These are phyloP conservation scores for Oreonectes daqikongensis DNA, from an alignment of 2,797 vertebrate genomes.

Conservation along the genomic window DNA sequence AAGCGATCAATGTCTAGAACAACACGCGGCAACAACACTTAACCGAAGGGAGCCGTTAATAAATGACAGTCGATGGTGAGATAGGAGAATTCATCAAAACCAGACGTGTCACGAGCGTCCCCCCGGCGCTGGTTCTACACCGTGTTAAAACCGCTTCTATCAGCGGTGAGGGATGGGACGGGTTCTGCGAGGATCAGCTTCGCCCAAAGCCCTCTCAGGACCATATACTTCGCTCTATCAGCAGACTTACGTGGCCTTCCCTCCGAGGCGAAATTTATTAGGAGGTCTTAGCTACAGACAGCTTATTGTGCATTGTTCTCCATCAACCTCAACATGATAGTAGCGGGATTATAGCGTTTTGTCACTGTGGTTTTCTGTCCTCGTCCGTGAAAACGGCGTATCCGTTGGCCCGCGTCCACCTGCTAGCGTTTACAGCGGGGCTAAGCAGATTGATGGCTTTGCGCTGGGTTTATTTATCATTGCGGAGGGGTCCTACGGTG, in stretches of 20 bases:
- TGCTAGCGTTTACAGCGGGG: conserved; percentile 11
- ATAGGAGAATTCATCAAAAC: conserved; percentile 39
- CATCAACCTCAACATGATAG: conserved; percentile 35
- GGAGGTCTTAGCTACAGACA: conserved; percentile 47
- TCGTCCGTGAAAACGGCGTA: conserved; percentile 19
- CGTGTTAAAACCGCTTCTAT: conserved; percentile 47
- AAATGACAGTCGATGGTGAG: conserved; percentile 43
- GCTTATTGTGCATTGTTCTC: conserved; percentile 45
- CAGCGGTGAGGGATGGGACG: conserved; percentile 36
- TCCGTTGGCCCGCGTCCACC: conserved; percentile 25
- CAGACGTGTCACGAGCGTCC: conserved; percentile 3
- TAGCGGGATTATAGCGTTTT: conserved; percentile 9
- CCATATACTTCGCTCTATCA: conserved; percentile 25
- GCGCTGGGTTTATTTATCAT: conserved; percentile 46
- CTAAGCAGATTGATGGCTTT: conserved; percentile 34
- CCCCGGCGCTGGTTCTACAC: conserved; percentile 43
- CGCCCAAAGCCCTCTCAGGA: conserved; percentile 37
- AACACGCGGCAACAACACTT: conserved; percentile 17
- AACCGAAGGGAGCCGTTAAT: conserved; percentile 40
- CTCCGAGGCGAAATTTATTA: conserved; percentile 49
- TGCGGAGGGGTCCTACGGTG: conserved; percentile 39
- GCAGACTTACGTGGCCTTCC: conserved; percentile 13
- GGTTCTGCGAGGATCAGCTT: conserved; percentile 30
- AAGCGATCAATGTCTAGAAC: conserved; percentile 1
- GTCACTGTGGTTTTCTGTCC: not conserved